Base-by-base conservation (phyloP, 2,888 invertebrate species). In the Zygogramma bicolorata region DNA sequence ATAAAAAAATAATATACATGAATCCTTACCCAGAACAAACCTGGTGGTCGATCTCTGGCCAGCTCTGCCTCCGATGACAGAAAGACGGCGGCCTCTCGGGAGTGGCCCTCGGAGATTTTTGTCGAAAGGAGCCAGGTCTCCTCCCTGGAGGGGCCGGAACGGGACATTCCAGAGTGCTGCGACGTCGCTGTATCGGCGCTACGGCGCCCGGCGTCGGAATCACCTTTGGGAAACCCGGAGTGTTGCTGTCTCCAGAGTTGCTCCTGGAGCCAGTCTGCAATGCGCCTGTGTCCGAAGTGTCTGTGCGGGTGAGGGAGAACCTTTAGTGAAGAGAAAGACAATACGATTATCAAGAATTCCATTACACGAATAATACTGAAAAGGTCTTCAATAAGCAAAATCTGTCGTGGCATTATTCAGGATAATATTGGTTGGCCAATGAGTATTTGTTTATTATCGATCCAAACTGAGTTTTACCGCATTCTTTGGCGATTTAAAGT, bases 1-100 rank as follows among this genome's bases (percentile, higher is more conserved):
- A n/a, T n/a, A n/a, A n/a, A n/a, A n/a, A n/a, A n/a, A n/a, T 1
- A 1, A 38, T 13, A 38, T 2, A 40, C 1, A 46, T 20, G 3
- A 6, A 8, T 34, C 40, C 92, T 92, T 88, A 95, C 95, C 95
- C 95, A 6, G 95, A 95, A 78, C 93, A 92, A 59, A 94, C 93
- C 76, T 94, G 93, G 82, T 93, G 94, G 86, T 95, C 95, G 71
- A 95, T 93, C 87, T 95, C 95, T 7, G 95, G 95, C 95, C 95
- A 95, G 38, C 94, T 94, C 38, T 93, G 89, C 59, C 95, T 89
- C 63, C 95, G 89, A 78, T 93, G 92, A 86, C 95, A 95, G 85
- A 95, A 95, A 86, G 93, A 90, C 8, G 93, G 92, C 66, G 92
- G 91, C 81, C 84, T 75, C 63, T 92, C 91, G 10, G 90, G 90